These are phyloP conservation scores for Molossus molossus DNA, from an alignment of 2,797 vertebrate genomes.

Conservation along the genomic window DNA sequence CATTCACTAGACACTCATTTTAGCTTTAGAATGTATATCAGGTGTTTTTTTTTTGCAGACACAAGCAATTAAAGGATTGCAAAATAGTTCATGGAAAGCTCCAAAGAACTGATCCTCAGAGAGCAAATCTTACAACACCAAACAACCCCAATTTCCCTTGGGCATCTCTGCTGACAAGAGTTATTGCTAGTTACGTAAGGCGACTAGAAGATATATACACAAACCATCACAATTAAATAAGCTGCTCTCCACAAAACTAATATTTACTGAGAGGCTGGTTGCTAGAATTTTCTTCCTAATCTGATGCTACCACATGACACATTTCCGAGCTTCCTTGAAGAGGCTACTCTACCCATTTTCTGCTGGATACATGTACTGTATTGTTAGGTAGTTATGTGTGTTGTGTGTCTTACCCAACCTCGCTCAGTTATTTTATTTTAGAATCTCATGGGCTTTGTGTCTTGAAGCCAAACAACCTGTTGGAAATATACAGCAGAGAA, in stretches of 20 bases:
- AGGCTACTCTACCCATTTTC: not conserved
- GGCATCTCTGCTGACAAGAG: constrained; percentile 81
- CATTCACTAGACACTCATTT: constrained; percentile 90
- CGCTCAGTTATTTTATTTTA: constrained; percentile 46
- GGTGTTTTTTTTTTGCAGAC: constrained; percentile 87
- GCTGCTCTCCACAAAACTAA: not conserved
- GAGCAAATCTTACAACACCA: constrained; percentile 87
- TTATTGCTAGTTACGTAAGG: constrained; percentile 85
- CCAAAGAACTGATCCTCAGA: constrained; percentile 88
- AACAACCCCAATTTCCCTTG: constrained; percentile 86
- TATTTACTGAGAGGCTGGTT: constrained; percentile 27
- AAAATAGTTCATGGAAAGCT: constrained; percentile 91
- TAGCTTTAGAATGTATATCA: constrained; percentile 88
- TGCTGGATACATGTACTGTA: not conserved
- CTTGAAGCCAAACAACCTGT: constrained; percentile 55
- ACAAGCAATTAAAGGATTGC: constrained; percentile 93
- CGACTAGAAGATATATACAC: constrained; percentile 80
- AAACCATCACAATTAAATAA: constrained; percentile 84
- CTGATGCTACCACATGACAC: not conserved
- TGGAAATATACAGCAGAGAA: constrained; percentile 80
- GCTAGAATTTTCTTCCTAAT: constrained; percentile 16
- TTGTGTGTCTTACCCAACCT: not conserved
- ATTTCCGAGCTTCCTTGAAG: not conserved
- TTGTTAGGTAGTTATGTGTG: not conserved
- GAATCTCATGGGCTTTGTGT: constrained; percentile 63